phyloP scores from a whole-genome alignment of 2,113 vertebrate species.

The Spea bombifrons region DNA sequence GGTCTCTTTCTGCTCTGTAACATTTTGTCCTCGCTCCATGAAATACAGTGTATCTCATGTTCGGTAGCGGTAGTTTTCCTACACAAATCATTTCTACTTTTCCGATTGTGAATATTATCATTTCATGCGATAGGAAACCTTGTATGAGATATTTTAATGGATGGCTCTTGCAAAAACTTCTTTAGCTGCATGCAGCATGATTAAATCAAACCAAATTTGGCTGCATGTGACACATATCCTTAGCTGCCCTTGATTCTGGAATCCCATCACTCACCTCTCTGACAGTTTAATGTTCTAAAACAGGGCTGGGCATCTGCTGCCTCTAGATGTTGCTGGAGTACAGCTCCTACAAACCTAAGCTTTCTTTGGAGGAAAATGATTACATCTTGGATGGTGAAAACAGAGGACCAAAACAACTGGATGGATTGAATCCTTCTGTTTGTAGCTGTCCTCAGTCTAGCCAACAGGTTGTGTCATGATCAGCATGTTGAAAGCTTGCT shows the following conservation, averaged over 20 bases:
- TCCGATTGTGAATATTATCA: conserved; percentile 18
- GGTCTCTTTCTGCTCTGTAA: conserved; percentile 27
- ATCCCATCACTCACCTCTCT: background rate
- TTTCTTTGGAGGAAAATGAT: no score
- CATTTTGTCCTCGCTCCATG: conserved; percentile 33
- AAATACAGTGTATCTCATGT: conserved; percentile 27
- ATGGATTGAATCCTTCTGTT: no score
- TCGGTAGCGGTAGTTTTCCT: background rate
- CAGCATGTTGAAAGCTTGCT: no score
- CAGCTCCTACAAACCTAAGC: no score
- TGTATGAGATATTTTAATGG: conserved; percentile 4
- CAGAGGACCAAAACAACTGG: no score
- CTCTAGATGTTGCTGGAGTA: background rate
- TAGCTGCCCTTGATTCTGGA: conserved; percentile 13
- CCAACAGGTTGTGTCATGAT: no score
- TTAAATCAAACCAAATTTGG: conserved; percentile 20
- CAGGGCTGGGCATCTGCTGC: background rate
- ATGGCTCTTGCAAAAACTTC: background rate
- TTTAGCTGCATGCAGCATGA: background rate
- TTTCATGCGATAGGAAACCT: conserved; percentile 17
- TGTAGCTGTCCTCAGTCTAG: no score
- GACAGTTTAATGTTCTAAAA: conserved; percentile 21
- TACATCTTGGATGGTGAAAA: no score
- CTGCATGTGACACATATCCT: conserved; percentile 24
- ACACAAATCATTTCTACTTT: conserved; percentile 40